Percentiles rank a stretch among this genome's conserved stretches.
Conservation (phyloP, 2,113 vertebrate species). For the Pseudonaja textilis region DNA sequence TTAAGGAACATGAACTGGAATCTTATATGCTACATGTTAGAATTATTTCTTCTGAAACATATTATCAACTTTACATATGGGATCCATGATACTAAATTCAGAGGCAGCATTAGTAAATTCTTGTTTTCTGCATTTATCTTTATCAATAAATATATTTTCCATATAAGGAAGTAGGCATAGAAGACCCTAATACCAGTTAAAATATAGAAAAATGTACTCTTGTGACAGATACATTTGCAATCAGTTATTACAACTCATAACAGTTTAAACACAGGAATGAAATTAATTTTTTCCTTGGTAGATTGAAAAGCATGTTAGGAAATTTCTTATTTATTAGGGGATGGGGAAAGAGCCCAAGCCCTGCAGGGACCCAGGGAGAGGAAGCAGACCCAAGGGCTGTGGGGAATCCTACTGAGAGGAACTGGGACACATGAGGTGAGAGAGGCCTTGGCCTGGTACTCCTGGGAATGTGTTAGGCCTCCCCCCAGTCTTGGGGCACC, state of each 20-base stretch:
- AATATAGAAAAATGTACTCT: background rate
- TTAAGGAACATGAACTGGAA: background rate
- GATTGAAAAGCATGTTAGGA: background rate
- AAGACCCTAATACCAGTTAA: background rate
- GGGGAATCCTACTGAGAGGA: background rate
- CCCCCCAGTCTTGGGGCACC: background rate
- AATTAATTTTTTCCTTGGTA: background rate
- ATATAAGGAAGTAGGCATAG: background rate
- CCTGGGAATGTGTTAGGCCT: background rate
- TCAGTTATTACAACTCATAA: background rate
- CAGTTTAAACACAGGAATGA: background rate
- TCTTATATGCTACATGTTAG: background rate
- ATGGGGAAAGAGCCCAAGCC: background rate
- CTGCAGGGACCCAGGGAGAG: background rate
- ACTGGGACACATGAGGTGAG: background rate
- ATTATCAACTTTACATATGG: background rate
- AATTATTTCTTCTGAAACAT: background rate
- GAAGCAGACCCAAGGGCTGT: background rate
- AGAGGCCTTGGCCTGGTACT: background rate
- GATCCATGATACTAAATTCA: background rate
- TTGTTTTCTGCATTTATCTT: background rate
- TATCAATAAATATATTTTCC: constrained; percentile 1
- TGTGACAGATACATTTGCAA: background rate
- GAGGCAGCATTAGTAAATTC: background rate
- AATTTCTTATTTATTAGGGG: background rate